Base-by-base conservation (phyloP, 2,113 vertebrate genomes). In the Agelaius phoeniceus region DNA sequence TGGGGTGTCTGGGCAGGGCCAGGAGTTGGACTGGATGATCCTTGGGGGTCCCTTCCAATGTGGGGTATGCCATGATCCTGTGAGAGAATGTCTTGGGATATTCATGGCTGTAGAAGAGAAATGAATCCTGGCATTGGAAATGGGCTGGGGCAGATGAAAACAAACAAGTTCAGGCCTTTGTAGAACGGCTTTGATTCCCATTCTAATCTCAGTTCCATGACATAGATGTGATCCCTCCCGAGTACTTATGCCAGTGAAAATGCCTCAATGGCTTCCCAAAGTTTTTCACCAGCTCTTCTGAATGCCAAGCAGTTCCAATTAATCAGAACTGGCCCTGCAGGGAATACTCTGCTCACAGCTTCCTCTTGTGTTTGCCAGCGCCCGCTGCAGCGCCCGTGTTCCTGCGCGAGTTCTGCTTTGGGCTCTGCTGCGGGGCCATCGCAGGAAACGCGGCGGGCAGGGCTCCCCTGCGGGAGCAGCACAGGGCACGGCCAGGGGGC, bases 341-440 rank as follows among this genome's bases (percentile, higher is more conserved):
- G 93, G 90, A 94, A 86, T 78, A 57, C 0, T 5, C 68, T 77
- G 51, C 85, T 86, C 68, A 19, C n/a, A n/a, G 82, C 88, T 97
- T 96, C 94, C 94, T 96, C 85, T 86, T 71, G 11, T 21, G 63
- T 72, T 10, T 92, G 96, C 96, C 96, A 96, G 58, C 61, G 20
- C 66, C 21, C 41, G 30, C 82, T 79, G 58, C 20, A 35, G 46
- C 21, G 9, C 87, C 61, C 12, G 77, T 82, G 89, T 62, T 89
- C 54, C 13, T 58, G 80, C 49, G 24, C 39, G 4, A 61, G 73
- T 82, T 87, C 74, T 97, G 92, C 95, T 93, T 73, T 41, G 24
- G 69, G 88, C 88, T 76, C 37, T 37, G 37, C 8, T 37, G 37
- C 85, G 9, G 78, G n/a, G 78, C 89, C 92, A n/a, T 94, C 86